Base-by-base conservation (phyloP, 2,888 invertebrate species). In the Copidosoma aretas region DNA sequence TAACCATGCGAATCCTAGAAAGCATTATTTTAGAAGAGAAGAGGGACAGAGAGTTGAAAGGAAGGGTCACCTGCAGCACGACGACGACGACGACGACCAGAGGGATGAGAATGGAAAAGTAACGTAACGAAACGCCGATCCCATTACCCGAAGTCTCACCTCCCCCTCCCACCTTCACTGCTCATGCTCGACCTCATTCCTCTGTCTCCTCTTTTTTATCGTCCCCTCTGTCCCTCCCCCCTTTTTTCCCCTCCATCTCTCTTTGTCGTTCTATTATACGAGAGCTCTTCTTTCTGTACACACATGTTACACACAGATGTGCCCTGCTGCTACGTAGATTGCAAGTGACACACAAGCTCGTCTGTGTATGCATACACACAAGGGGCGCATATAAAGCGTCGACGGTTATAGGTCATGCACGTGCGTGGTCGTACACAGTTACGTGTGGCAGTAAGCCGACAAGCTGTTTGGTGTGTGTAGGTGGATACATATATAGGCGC, bases 61-160 rank as follows among this genome's bases (percentile, higher is more conserved):
- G 54, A n/a, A 63, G 17, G 39, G 46, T 46, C 43, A 17, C 17
- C 43, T 14, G 43, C 32, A 32, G 4, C 32, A 32, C 32, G 4
- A 32, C 32, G 32, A 32, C 32, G n/a, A n/a, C n/a, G n/a, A n/a
- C 73, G 75, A 74, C 67, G 73, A 74, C 73, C 68, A 75, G 74
- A 76, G 79, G 80, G 77, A 81, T 79, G 81, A 78, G 82, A 80
- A 81, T 81, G 80, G 80, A 81, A 82, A 82, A 82, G 83, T 81
- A 83, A 82, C 82, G 80, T 80, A 83, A 83, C 82, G 81, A 82
- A 82, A 83, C 80, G 82, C 82, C 83, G 82, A 83, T 83, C 83
- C 82, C 80, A 82, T 83, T 83, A 83, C 80, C 80, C 78, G 79
- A 72, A 77, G 77, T 76, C 32, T 32, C 32, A 8, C 32, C 8